phyloP scores from a whole-genome alignment of 2,888 invertebrate genomes.

The Hydraecia micacea region DNA sequence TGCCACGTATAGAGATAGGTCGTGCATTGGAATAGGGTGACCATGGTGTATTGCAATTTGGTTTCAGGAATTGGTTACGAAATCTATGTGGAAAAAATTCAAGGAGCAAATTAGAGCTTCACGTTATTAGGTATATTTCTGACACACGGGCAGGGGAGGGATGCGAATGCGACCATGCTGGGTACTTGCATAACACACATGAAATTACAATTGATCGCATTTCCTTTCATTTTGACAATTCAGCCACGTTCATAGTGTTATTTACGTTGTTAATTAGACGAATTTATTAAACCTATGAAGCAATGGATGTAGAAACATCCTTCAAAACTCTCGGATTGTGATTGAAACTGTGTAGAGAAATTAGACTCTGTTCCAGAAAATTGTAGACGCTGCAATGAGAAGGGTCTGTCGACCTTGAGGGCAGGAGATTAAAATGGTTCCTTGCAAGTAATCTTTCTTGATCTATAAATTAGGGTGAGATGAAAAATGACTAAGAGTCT shows the following conservation, averaged over 20 bases:
- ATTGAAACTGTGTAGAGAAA: too few species aligned
- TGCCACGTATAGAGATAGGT: conserved; percentile 77
- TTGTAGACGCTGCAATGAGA: too few species aligned
- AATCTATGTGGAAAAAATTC: neutral
- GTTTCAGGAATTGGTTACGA: neutral
- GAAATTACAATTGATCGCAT: too few species aligned
- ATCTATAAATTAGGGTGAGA: neutral
- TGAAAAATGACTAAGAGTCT: neutral
- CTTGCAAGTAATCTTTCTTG: neutral
- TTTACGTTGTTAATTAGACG: too few species aligned
- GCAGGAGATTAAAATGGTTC: neutral
- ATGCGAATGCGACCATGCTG: too few species aligned
- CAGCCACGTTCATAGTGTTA: too few species aligned
- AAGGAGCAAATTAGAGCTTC: neutral
- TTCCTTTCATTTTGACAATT: too few species aligned
- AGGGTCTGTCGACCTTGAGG: neutral
- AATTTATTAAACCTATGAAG: too few species aligned
- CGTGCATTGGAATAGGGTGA: conserved; percentile 74
- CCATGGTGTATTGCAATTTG: conserved; percentile 54
- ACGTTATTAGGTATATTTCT: neutral
- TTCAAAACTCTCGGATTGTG: too few species aligned
- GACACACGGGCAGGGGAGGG: too few species aligned
- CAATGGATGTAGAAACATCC: too few species aligned
- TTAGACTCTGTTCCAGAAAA: too few species aligned
- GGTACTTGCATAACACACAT: neutral